Evolutionary conservation across 2,797 vertebrate genomes (phyloP).

Genomic region (Momotus momota): DNA sequence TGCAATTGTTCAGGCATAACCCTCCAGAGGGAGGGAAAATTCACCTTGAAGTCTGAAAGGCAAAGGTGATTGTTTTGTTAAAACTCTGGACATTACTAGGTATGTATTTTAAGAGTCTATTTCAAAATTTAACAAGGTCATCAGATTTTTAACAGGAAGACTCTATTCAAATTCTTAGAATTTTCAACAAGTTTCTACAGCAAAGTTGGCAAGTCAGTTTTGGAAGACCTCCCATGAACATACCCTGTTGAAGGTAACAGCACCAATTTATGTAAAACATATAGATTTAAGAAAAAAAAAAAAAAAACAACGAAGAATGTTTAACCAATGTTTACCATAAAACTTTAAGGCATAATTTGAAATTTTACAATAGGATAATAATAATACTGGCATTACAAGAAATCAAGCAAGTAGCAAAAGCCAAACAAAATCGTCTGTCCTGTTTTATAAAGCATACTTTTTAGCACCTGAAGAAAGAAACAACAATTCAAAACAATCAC

Average conservation of each 20-base stretch:
- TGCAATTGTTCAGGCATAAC: not conserved
- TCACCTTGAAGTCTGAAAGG: not conserved
- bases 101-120: not conserved
- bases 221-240: not conserved
- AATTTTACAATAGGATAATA: not conserved
- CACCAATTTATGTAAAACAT: not conserved
- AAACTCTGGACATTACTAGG: not conserved
- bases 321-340: not conserved
- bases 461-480: not conserved
- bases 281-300: not conserved
- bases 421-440: not conserved
- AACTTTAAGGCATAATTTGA: not conserved
- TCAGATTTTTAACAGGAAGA: not conserved
- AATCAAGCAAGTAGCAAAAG: not conserved
- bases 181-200: not conserved
- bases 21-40: not conserved
- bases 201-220: not conserved
- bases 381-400: not conserved
- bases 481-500: not conserved
- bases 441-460: not conserved
- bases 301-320: too few species aligned
- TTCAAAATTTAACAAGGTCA: not conserved
- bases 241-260: not conserved
- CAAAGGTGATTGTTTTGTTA: not conserved
- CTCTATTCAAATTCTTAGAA: not conserved